Base-by-base conservation (phyloP, 2,888 invertebrate species). In the Eupithecia dodoneata region DNA sequence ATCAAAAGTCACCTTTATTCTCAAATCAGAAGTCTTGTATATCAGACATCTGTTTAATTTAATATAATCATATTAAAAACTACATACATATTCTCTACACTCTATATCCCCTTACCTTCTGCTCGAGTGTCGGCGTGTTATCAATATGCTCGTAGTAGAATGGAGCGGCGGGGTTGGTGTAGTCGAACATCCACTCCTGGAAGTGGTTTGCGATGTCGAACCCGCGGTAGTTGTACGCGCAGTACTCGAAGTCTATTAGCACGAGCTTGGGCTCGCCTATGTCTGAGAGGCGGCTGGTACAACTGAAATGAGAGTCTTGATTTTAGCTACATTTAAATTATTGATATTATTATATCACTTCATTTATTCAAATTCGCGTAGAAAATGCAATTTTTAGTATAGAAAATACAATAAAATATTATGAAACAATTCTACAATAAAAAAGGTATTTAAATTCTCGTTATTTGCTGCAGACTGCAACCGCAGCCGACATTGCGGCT, bases 201-300 rank as follows among this genome's bases (percentile, higher is more conserved):
- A 99, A 99, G 87, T 99, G 99, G 92, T 99, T 99, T 4, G 99
- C 99, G 72, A 99, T 94, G 91, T 99, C 99, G 91, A 99, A 99
- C 0, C 97, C 98, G 73, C 99, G 96, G 89, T 94, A 87, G 89
- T 99, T 99, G 92, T 99, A 99, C 0, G 99, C 98, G 91, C 99
- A 99, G 89, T 99, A 99, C 92, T 99, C 99, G 89, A 98, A 99
- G 90, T 99, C 99, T 86, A 98, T 98, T 47, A 98, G 95, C 18
- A 97, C 97, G 52, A 98, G 91, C 81, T 96, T 96, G 0, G 96
- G 96, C 74, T 96, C 96, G 0, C 94, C 94, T 1, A 86, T 89
- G 74, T 95, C 94, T 0, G 94, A 94, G 0, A 92, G 87, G 0
- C 89, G 88, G 66, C 91, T 91, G 15, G 82, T 80, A 3, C 91